These are phyloP conservation scores for Megalurothrips usitatus DNA, from an alignment of 2,888 invertebrate genomes.

Conservation along the genomic window DNA sequence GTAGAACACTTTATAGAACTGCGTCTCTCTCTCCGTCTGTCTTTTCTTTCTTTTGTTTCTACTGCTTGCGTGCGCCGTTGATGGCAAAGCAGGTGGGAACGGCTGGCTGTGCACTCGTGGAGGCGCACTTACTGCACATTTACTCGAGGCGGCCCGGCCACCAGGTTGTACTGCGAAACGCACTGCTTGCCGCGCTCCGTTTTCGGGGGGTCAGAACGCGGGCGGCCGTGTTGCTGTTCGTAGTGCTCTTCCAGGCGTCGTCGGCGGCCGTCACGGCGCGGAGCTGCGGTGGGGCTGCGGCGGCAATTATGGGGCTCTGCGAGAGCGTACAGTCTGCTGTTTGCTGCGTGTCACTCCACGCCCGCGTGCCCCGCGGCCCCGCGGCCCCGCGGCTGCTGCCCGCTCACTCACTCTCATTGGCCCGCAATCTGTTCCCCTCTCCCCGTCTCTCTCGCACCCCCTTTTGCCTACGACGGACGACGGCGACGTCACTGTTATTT, in stretches of 20 bases:
- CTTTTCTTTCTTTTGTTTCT: too few relatives aligned
- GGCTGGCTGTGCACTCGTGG: too few relatives aligned
- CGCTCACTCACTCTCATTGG: background rate
- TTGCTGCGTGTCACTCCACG: background rate
- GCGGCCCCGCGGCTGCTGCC: background rate
- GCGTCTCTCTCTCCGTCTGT: background rate
- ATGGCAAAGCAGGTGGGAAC: too few relatives aligned
- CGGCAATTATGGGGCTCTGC: too few relatives aligned
- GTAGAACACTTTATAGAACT: background rate
- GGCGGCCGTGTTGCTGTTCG: background rate
- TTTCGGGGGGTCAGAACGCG: too few relatives aligned
- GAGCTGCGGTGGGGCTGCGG: too few relatives aligned
- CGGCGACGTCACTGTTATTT: background rate
- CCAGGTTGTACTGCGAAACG: too few relatives aligned
- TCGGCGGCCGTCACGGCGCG: background rate
- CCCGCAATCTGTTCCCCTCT: background rate
- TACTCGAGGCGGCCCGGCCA: too few relatives aligned
- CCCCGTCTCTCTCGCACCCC: background rate
- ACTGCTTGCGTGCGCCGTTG: too few relatives aligned
- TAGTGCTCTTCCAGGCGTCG: background rate
- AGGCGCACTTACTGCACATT: too few relatives aligned
- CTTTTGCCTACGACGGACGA: background rate
- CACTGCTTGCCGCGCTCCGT: too few relatives aligned
- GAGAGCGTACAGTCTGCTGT: background rate
- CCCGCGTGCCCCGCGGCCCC: background rate